phyloP scores from a whole-genome alignment of 2,113 vertebrate species.

The Cranoglanis bouderius region DNA sequence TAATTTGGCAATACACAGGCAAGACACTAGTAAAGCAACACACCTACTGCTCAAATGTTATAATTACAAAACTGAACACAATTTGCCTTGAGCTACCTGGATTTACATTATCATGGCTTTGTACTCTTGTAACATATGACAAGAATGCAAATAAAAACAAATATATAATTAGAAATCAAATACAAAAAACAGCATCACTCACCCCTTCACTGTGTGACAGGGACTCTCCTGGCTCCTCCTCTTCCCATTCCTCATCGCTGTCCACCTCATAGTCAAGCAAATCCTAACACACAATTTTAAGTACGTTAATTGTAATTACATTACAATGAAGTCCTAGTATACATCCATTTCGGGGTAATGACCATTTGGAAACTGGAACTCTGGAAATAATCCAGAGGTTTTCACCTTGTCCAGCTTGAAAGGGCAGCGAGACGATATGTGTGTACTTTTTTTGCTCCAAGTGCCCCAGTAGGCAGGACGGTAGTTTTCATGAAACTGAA shows the following conservation, averaged over 20 bases:
- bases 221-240: conserved; percentile 96
- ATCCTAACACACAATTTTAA: conserved; percentile 65
- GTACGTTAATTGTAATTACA: too few relatives aligned
- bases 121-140: neutral
- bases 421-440: conserved; percentile 82
- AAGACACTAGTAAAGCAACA: neutral
- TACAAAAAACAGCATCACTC: conserved; percentile 39
- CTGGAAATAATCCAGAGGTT: neutral
- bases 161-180: too few relatives aligned
- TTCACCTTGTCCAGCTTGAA: conserved; percentile 84
- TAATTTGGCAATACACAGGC: too few relatives aligned
- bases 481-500: conserved; percentile 91
- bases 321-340: neutral
- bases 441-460: conserved; percentile 82
- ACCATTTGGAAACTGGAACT: neutral
- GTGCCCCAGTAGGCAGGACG: conserved; percentile 98
- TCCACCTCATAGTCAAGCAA: conserved; percentile 95
- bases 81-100: neutral
- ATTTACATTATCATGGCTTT: neutral
- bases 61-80: neutral
- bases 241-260: conserved; percentile 98
- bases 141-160: neutral
- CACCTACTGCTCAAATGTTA: neutral
- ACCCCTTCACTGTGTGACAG: conserved; percentile 97
- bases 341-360: neutral